Evolutionary conservation across 2,888 invertebrate genomes (phyloP).

Genomic region (Lottia scabra): DNA sequence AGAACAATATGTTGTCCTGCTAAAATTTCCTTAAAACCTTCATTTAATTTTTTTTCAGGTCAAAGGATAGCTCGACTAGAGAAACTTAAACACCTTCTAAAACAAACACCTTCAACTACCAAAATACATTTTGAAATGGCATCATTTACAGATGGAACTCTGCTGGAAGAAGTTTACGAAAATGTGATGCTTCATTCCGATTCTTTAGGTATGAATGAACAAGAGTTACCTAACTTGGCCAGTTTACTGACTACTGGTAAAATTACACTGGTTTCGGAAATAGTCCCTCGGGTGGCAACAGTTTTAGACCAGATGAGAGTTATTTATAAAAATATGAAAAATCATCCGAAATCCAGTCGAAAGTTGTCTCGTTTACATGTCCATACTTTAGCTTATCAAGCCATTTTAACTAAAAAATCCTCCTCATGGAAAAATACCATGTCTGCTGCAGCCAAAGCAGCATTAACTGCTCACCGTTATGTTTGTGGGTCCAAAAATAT

Average conservation of each 20-base stretch:
- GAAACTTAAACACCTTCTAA: slow-evolving; percentile 78
- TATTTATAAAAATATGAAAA: slow-evolving; percentile 71
- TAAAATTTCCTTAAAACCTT: too few species aligned
- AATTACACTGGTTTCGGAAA: slow-evolving; percentile 81
- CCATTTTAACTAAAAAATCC: slow-evolving; percentile 79
- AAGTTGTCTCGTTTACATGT: slow-evolving; percentile 83
- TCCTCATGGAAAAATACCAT: slow-evolving; percentile 81
- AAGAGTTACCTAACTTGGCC: slow-evolving; percentile 83
- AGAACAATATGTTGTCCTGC: too few species aligned
- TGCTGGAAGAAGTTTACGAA: slow-evolving; percentile 77
- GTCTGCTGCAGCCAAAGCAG: slow-evolving; percentile 85
- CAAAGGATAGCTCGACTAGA: slow-evolving; percentile 76
- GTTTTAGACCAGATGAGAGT: slow-evolving; percentile 85
- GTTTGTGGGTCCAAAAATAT: slow-evolving; percentile 79
- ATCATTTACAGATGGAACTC: slow-evolving; percentile 81
- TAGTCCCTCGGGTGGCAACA: slow-evolving; percentile 83
- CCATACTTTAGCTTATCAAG: slow-evolving; percentile 89
- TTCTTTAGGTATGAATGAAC: slow-evolving; percentile 90
- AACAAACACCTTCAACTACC: slow-evolving; percentile 74
- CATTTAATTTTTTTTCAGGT: slow-evolving; percentile 73
- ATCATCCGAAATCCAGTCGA: slow-evolving; percentile 65
- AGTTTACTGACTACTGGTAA: slow-evolving; percentile 79
- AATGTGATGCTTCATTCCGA: slow-evolving; percentile 81
- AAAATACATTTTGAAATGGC: slow-evolving; percentile 87
- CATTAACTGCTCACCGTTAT: slow-evolving; percentile 84